phyloP scores from a whole-genome alignment of 2,113 vertebrate species.

The Aramus guarauna region DNA sequence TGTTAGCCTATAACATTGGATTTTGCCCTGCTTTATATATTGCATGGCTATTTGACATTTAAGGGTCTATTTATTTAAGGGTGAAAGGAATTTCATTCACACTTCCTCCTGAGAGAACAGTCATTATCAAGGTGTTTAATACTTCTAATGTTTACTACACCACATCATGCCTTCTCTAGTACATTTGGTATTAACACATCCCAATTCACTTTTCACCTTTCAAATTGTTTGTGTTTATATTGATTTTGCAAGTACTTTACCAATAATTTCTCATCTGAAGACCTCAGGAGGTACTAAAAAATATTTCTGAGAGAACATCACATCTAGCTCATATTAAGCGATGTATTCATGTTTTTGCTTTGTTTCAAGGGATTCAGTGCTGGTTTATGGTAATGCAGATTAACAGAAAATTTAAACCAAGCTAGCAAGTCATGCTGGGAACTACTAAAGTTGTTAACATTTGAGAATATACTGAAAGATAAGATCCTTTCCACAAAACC shows the following conservation, averaged over 20 bases:
- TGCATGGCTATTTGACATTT: background rate
- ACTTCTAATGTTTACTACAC: background rate
- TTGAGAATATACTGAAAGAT: background rate
- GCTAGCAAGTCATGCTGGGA: background rate
- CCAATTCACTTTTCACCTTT: background rate
- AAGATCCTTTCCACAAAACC: background rate
- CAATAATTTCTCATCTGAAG: background rate
- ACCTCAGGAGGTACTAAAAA: background rate
- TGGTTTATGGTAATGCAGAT: background rate
- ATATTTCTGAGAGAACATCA: background rate
- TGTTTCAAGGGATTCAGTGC: background rate
- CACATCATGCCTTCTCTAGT: background rate
- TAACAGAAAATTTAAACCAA: background rate
- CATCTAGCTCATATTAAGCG: background rate
- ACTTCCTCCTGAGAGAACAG: background rate
- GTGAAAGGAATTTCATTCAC: constrained; percentile 1
- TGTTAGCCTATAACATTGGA: background rate
- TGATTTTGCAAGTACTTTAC: background rate
- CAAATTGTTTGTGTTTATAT: background rate
- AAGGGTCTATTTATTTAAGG: background rate
- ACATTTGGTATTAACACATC: background rate
- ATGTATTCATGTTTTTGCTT: background rate
- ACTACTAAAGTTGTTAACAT: background rate
- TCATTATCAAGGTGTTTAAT: background rate
- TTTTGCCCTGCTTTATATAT: background rate